Base-by-base conservation (phyloP, 2,113 vertebrate species). In the Clinocottus analis region DNA sequence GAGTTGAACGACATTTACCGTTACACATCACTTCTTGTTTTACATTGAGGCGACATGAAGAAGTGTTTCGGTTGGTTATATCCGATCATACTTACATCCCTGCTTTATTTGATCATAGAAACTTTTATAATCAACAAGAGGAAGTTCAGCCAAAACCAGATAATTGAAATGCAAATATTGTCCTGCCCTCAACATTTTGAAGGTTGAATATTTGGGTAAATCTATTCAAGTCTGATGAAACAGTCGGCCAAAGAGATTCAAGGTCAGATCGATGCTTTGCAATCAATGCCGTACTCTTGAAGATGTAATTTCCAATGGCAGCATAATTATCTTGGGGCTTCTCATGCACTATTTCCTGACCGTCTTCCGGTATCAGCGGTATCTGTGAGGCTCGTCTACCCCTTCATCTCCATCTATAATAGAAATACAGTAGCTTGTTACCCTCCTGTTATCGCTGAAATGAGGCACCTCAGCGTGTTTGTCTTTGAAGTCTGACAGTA, bases 211-310 rank as follows among this genome's bases (percentile, higher is more conserved):
- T 33, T 37, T 49, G 60, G 35, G 21, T 14, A 67, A 66, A 43
- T 63, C 19, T 49, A 35, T 41, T 65, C 13, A n/a, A 61, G 41
- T 5, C n/a, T 13, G 25, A 59, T 33, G 43, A 65, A 56, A 41
- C 2, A 41, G 39, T 23, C 31, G 11, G 29, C 62, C 37, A 21
- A 56, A 55, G 37, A 69, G 49, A 53, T 35, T 65, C 64, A 75
- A 75, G 76, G 65, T 43, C 31, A 33, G 49, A 66, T 60, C 13
- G 7, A 53, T 45, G 59, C 59, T 59, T 77, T 72, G 21, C 73
- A 53, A 16, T 55, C 55, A 37, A 37, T 67, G 41, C 37, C 10
- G 33, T 55, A 31, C 66, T 67, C 51, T n/a, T 59, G 11, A 21
- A 31, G 45, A 31, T 51, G 39, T 62, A 55, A 23, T 65, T 77